Conservation (phyloP, 2,113 vertebrate species). For the Malaclemys terrapin region DNA sequence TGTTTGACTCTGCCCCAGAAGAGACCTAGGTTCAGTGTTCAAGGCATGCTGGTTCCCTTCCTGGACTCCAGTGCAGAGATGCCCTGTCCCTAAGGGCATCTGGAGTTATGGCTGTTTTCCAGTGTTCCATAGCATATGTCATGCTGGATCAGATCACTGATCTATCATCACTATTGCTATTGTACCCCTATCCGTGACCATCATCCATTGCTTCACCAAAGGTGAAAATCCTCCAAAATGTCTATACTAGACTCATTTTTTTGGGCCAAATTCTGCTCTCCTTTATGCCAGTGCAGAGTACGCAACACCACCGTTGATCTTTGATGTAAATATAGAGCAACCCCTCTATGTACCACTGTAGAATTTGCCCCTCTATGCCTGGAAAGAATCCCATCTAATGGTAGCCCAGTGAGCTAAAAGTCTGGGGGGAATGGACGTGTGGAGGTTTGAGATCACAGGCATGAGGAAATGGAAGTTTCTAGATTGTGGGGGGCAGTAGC, state of each 20-base stretch:
- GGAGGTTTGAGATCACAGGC: background rate
- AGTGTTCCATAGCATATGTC: conserved; percentile 25
- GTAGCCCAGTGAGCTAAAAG: background rate
- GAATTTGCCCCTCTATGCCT: background rate
- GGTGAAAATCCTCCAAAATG: background rate
- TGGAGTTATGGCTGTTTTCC: background rate
- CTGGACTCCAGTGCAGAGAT: conserved; percentile 14
- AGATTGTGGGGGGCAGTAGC: background rate
- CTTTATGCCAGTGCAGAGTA: background rate
- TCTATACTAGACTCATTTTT: background rate
- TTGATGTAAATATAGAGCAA: too few species aligned
- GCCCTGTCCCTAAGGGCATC: conserved; percentile 20
- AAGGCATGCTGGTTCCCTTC: conserved; percentile 2
- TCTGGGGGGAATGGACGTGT: background rate
- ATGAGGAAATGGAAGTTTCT: background rate
- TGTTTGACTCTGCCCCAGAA: background rate
- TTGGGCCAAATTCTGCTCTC: background rate
- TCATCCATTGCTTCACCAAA: background rate
- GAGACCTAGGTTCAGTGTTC: background rate
- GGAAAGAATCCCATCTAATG: background rate
- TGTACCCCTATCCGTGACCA: background rate
- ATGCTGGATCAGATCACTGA: background rate
- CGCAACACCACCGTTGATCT: background rate
- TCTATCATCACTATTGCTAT: background rate
- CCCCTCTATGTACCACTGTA: background rate